phyloP scores from a whole-genome alignment of 2,888 invertebrate genomes.

The Drosophila tripunctata region DNA sequence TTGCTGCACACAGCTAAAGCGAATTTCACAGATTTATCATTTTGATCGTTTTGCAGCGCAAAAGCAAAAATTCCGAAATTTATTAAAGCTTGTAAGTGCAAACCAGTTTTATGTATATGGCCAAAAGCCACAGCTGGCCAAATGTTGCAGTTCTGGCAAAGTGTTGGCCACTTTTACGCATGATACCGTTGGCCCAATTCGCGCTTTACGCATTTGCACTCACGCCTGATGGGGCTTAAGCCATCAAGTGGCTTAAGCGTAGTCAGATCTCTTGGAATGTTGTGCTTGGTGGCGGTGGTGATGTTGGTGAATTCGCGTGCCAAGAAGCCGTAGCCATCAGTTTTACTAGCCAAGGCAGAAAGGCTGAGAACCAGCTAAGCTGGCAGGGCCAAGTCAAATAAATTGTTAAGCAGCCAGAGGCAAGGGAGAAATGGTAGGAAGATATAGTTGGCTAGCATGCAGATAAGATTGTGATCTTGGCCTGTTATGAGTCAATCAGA shows the following conservation, averaged over 20 bases:
- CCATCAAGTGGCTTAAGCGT: conserved; percentile 34
- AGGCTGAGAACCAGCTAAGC: conserved; percentile 26
- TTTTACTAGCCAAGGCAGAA: conserved; percentile 53
- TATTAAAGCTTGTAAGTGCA: conserved; percentile 53
- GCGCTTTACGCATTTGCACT: conserved; percentile 30
- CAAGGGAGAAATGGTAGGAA: neutral
- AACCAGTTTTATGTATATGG: conserved; percentile 63
- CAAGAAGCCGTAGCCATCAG: conserved; percentile 62
- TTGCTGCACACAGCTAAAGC: conserved; percentile 44
- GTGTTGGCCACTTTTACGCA: conserved; percentile 59
- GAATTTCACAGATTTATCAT: conserved; percentile 71
- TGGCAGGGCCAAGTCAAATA: conserved; percentile 65
- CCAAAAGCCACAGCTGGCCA: conserved; percentile 5
- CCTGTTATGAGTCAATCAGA: conserved; percentile 78
- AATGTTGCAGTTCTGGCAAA: neutral
- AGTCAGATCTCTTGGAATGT: conserved; percentile 16
- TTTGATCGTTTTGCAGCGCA: conserved; percentile 47
- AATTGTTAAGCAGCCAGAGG: conserved; percentile 52
- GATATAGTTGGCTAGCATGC: conserved; percentile 47
- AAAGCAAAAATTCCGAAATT: conserved; percentile 44
- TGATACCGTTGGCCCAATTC: conserved; percentile 65
- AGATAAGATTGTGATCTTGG: conserved; percentile 70
- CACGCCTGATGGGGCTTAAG: conserved; percentile 8
- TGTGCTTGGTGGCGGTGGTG: conserved; percentile 8
- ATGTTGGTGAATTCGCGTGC: conserved; percentile 60